A percentile compares a stretch with the other conserved stretches of the same genome.
phyloP scores from a whole-genome alignment of 1,140 invertebrate species.

The Drosophila bocqueti region DNA sequence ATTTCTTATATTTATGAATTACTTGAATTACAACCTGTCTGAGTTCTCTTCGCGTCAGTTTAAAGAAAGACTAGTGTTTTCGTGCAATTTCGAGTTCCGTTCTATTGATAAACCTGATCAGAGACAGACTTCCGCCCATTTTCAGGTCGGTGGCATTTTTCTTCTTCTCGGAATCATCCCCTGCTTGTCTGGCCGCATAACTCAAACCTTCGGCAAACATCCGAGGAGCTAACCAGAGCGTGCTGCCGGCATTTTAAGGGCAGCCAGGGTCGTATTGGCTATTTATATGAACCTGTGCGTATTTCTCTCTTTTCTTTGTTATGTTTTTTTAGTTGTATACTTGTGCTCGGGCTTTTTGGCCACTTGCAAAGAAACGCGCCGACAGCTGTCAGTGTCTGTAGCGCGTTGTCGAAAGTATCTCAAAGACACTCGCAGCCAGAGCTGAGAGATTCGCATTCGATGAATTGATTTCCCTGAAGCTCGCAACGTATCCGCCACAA shows the following conservation, averaged over 20 bases:
- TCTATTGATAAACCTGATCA: slow-evolving; percentile 45
- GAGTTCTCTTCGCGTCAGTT: not conserved
- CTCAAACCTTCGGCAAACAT: slow-evolving; percentile 38
- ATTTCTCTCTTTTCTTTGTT: slow-evolving; percentile 44
- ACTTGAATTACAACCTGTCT: not conserved
- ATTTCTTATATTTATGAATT: not conserved
- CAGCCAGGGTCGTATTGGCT: slow-evolving; percentile 72
- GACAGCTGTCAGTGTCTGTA: slow-evolving; percentile 69
- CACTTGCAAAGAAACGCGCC: slow-evolving; percentile 53
- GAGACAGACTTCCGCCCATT: slow-evolving; percentile 52
- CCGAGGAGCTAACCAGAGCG: slow-evolving; percentile 56
- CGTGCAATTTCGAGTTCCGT: slow-evolving; percentile 30
- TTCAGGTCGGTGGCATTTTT: slow-evolving; percentile 43
- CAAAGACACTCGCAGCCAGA: slow-evolving; percentile 17
- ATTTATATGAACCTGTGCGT: slow-evolving; percentile 66
- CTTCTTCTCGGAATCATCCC: slow-evolving; percentile 10
- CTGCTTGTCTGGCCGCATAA: slow-evolving; percentile 66
- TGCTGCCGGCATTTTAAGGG: slow-evolving; percentile 74
- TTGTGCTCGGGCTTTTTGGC: slow-evolving; percentile 60
- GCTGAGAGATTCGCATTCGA: slow-evolving; percentile 25
- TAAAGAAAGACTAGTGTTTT: not conserved
- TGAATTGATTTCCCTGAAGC: slow-evolving; percentile 43
- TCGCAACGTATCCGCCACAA: slow-evolving; percentile 33
- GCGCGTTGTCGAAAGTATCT: slow-evolving; percentile 28
- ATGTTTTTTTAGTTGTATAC: slow-evolving; percentile 19